phyloP scores from a whole-genome alignment of 2,113 vertebrate genomes.

The Dendropsophus ebraccatus region DNA sequence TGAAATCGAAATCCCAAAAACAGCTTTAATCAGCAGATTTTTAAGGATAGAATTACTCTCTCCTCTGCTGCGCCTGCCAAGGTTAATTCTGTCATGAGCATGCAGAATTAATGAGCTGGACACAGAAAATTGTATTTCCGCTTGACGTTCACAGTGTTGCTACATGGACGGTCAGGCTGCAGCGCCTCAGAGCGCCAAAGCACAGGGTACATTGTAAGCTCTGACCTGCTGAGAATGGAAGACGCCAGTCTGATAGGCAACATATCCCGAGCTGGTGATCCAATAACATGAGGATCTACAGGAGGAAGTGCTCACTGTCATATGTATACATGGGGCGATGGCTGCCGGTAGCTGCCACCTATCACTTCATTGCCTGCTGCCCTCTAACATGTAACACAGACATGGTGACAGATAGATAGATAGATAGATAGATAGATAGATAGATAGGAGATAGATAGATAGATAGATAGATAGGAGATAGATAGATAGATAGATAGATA shows the following conservation, averaged over 20 bases:
- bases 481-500: neutral
- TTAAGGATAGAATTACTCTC: constrained; percentile 99
- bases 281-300: too few relatives aligned
- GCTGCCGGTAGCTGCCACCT: too few relatives aligned
- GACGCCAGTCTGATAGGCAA: too few relatives aligned
- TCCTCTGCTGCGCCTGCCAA: constrained; percentile 92
- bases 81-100: constrained; percentile 92
- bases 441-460: neutral
- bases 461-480: neutral
- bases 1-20: constrained; percentile 98
- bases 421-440: neutral
- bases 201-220: too few relatives aligned
- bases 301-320: too few relatives aligned
- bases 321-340: too few relatives aligned
- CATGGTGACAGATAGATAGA: neutral
- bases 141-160: constrained; percentile 30
- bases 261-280: too few relatives aligned
- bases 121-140: constrained; percentile 65
- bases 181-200: neutral
- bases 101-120: constrained; percentile 89
- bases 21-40: constrained; percentile 99
- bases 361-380: too few relatives aligned
- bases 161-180: constrained; percentile 18
- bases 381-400: neutral
- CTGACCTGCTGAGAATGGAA: neutral